Evolutionary conservation across 2,113 vertebrate species (phyloP), one percentile per base, ranked within the genome.

Genomic region (Nyctereutes procyonoides): DNA sequence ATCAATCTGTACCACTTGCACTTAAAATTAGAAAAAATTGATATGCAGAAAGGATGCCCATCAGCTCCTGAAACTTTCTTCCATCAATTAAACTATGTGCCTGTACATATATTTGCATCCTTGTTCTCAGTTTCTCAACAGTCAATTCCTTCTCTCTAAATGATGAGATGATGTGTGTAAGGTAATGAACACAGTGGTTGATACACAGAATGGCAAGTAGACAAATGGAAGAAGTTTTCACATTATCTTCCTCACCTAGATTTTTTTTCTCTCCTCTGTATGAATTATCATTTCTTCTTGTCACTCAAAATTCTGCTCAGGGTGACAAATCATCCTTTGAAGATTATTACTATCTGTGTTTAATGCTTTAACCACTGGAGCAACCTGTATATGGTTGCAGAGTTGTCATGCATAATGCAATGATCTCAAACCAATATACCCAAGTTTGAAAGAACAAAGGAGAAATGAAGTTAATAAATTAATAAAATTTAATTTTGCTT

Each of bases 401-500:
- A 74, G 30, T 32, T 38, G 17, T 73, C 28, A 43, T 26, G 43
- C 1, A 58, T 43, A 76, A n/a, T 90, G 22, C 19, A 83, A 77
- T 71, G 14, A 55, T 73, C 32, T 85, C 65, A 73, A 91, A 63
- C 22, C 53, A 90, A 48, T 55, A 63, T n/a, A 20, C 32, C 35
- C 19, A 76, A 56, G 24, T 84, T 60, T 80, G 22, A 93, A 84
- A 94, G 43, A 94, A 94, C 22, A 81, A 85, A 74, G 35, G 38
- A 79, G 35, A 94, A 94, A 80, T 17, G 0, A 94, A 94, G 43
- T 76, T 17, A 48, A 2, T 20, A 83, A 88, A 43, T 92, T 15
- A 77, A 79, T 82, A 84, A 85, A 79, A 93, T 73, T 91, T 93
- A 51, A n/a, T 85, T 90, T 96, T 79, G 2, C n/a, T 96, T 82